Evolutionary conservation across 2,797 vertebrate genomes (phyloP), one percentile per base, ranked within the genome.

Genomic region (Champsocephalus esox): DNA sequence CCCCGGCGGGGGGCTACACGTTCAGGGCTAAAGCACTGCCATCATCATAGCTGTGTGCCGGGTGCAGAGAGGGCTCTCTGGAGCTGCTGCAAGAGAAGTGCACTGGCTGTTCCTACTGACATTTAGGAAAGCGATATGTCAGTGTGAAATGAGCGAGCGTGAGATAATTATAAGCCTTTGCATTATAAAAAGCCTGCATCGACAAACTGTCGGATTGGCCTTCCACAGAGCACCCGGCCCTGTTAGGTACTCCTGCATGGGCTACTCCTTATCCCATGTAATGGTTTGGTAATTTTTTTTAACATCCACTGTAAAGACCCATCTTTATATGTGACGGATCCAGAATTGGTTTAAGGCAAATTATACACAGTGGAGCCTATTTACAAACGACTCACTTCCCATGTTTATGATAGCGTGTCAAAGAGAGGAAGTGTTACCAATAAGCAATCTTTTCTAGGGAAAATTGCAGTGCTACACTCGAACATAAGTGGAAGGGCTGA

Each of bases 101-200:
- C 66, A 77, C 81, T 92, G 89, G 92, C 91, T 93, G 92, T 94
- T 92, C 81, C 89, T 91, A 93, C 92, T 97, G 96, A 96, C 97
- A 97, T 98, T 99, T 97, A 96, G 96, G 94, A 94, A 95, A 96
- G 93, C 93, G 94, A 95, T 96, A 95, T 88, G 75, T 94, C 96
- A 96, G 96, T 92, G 93, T 92, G 92, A 95, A 95, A 94, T 81
- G 93, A 95, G 93, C 94, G 90, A 95, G 94, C 92, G 93, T 91
- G 90, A 96, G 94, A 95, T 96, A 97, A 97, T 98, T 98, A 97
- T 94, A 95, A 95, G 94, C 92, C 93, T 95, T 94, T 96, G 95
- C 93, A 95, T 95, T 95, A 94, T 95, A 95, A 95, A 28, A 96
- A 94, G 93, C 89, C 90, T 93, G 84, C 90, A 95, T 95, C 93